phyloP scores from a whole-genome alignment of 2,113 vertebrate genomes.

The Herpetotheres cachinnans region DNA sequence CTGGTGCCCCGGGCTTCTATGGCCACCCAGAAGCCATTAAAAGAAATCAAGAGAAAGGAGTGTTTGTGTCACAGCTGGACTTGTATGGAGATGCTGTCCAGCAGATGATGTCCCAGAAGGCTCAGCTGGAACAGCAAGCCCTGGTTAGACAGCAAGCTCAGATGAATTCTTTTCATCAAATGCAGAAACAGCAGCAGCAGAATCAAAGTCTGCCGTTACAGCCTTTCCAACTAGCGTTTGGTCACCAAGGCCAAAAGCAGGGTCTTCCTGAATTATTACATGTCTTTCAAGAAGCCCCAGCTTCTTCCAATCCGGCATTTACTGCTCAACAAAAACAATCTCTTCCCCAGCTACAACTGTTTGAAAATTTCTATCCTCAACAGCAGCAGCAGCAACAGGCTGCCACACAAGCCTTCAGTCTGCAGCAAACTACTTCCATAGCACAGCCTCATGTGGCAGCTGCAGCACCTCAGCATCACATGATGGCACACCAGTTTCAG shows the following conservation, averaged over 20 bases:
- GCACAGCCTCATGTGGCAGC: slow-evolving; percentile 73
- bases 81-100: slow-evolving; percentile 82
- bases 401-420: slow-evolving; percentile 66
- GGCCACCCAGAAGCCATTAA: slow-evolving; percentile 76
- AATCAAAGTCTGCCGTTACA: slow-evolving; percentile 87
- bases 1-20: slow-evolving; percentile 72
- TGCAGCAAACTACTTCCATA: slow-evolving; percentile 65
- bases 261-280: slow-evolving; percentile 84
- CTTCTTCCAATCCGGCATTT: slow-evolving; percentile 65
- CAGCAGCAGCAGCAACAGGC: slow-evolving; percentile 78
- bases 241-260: slow-evolving; percentile 88
- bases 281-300: slow-evolving; percentile 82
- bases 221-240: slow-evolving; percentile 94
- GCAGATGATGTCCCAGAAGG: slow-evolving; percentile 77
- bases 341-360: slow-evolving; percentile 80
- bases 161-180: slow-evolving; percentile 78
- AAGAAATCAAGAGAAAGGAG: slow-evolving; percentile 81
- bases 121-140: slow-evolving; percentile 78
- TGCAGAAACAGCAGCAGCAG: slow-evolving; percentile 80
- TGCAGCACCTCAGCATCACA: slow-evolving; percentile 79
- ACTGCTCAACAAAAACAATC: slow-evolving; percentile 73
- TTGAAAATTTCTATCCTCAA: slow-evolving; percentile 82
- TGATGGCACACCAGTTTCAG: slow-evolving; percentile 75
- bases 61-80: slow-evolving; percentile 74
- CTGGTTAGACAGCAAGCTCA: slow-evolving; percentile 74